These are phyloP conservation scores for Botrylloides violaceus DNA, from an alignment of 23 tunicate species.

Conservation along the genomic window DNA sequence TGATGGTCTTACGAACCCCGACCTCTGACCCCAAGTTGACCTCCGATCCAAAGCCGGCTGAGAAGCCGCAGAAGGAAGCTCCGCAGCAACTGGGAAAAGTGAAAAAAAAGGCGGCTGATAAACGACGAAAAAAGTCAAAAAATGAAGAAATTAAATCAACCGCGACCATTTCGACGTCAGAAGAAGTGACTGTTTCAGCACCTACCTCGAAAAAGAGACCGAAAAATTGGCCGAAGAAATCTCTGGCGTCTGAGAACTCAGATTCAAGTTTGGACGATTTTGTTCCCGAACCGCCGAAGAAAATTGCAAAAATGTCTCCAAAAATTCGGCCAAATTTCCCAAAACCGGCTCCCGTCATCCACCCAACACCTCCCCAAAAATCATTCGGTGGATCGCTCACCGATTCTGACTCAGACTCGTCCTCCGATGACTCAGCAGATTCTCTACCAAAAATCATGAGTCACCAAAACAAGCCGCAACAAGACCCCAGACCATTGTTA, in stretches of 20 bases:
- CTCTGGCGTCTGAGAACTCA: background rate
- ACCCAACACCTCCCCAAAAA: conserved; percentile 23
- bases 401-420: conserved; percentile 3
- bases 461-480: background rate
- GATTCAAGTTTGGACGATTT: background rate
- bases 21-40: background rate
- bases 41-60: conserved; percentile 12
- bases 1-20: too few relatives aligned
- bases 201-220: too few relatives aligned
- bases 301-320: background rate
- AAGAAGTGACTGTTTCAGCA: background rate
- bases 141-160: background rate
- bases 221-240: background rate
- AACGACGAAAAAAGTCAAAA: background rate
- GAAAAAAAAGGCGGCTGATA: background rate
- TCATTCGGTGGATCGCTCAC: conserved; percentile 20
- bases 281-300: conserved; percentile 3
- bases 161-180: background rate
- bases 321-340: background rate
- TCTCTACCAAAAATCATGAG: background rate
- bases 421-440: background rate
- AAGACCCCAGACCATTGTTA: background rate
- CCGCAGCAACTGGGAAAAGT: background rate
- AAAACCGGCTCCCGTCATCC: conserved; percentile 12
- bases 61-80: conserved; percentile 4